Evolutionary conservation across 2,888 invertebrate genomes (phyloP), one percentile per base, ranked within the genome.

Genomic region (Zhuqinia jingwanae): DNA sequence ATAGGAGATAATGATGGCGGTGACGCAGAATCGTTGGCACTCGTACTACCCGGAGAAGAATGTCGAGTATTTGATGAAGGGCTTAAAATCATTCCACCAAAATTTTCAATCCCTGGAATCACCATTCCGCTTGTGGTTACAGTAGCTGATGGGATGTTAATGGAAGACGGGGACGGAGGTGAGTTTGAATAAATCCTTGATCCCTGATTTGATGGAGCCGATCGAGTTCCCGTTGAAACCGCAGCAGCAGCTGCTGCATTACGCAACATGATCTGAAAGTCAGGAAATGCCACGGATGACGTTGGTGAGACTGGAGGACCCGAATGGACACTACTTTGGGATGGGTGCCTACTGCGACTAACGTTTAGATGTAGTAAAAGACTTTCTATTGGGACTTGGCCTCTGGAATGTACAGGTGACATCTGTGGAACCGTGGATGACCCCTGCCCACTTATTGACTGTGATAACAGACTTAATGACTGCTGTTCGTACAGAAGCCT

Each of bases 341-440:
- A 78, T n/a, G 78, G 79, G 30, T 85, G 78, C 17, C 78, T 56
- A 63, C 53, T 85, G 5, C 85, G 65, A 25, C 85, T 36, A 36
- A 85, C 85, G 22, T 85, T 85, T 15, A 85, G 27, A 50, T 78
- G 79, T 36, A 85, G 85, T 25, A 85, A 36, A 11, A 85, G 25
- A 73, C 85, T 85, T 73, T 85, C 85, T 15, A 85, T 85, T 27
- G 85, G 85, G 17, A 85, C 75, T 36, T 85, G 85, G 20, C 77
- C 77, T 25, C 85, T 78, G 58, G 79, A 78, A 85, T 79, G 85
- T 53, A 56, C 85, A 11, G 85, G 85, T 36, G 85, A 85, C 47
- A 79, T 70, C 36, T 70, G 85, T 5, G 85, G 63, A 22, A 70
- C 53, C 1, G 53, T 11, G 1, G 85, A 6, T n/a, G 27, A 77